Evolutionary conservation across 2,797 vertebrate species (phyloP), one percentile per base, ranked within the genome.

Genomic region (Helostoma temminkii): DNA sequence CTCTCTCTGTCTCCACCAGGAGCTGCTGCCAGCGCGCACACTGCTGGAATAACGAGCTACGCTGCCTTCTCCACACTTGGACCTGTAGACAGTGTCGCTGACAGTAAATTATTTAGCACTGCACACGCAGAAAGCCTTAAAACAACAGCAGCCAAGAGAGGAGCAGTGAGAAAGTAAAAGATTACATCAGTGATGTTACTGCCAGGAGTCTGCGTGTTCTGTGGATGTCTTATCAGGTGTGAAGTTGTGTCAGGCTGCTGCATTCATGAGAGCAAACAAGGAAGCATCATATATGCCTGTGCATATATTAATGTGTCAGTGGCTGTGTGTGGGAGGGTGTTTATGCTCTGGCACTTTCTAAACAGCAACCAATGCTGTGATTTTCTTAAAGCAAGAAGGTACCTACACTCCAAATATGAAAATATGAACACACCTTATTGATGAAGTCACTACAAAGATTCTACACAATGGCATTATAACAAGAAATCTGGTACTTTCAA

Each of bases 71-170:
- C 77, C 30, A 58, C 83, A 81, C 80, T 14, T 74, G 77, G 82
- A 86, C 88, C 87, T 81, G 88, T 81, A 71, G 65, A 68, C 84
- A 79, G 82, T 63, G 41, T 9, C 3, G 74, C 86, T 88, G 87
- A 89, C 87, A 72, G 81, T 94, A 75, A 93, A 93, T 94, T 92
- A 94, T 94, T 94, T 83, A 94, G 82, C 62, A 67, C 74, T 26
- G 64, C 66, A 74, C 71, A 62, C n/a, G 61, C 82, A 70, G 74
- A 87, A 81, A 78, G 46, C 46, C 74, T 78, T 36, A 73, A 61
- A 82, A 81, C 49, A 69, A 47, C 42, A 34, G 67, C 66, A 66
- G 56, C 52, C 36, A 24, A 16, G 39, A 19, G 30, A 53, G 26
- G 55, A 18, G 43, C 46, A 22, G 22, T 14, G 36, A 9, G 24